A percentile compares a stretch with the other conserved stretches of the same genome.
These are phyloP conservation scores for Orchesella cincta DNA, from an alignment of 1,140 invertebrate genomes.

Conservation along the genomic window DNA sequence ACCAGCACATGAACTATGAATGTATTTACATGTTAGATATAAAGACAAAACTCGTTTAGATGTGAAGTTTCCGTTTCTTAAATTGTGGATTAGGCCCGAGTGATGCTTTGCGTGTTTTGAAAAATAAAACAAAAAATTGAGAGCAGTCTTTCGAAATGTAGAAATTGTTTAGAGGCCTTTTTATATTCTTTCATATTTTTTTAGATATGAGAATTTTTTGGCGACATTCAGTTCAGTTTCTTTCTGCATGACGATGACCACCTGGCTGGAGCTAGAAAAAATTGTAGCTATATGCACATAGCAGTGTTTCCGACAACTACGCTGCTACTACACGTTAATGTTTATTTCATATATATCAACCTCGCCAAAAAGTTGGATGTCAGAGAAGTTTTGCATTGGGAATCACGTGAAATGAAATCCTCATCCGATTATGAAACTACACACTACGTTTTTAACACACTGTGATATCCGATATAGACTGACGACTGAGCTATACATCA, in stretches of 20 bases:
- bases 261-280: slow-evolving; percentile 8
- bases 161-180: background rate
- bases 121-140: slow-evolving; percentile 9
- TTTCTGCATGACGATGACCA: slow-evolving; percentile 7
- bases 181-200: background rate
- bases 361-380: background rate
- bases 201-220: slow-evolving; percentile 5
- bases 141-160: background rate
- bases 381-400: background rate
- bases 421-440: too few relatives aligned
- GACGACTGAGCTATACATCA: too few relatives aligned
- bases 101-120: slow-evolving; percentile 27
- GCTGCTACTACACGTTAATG: background rate
- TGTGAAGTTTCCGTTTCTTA: slow-evolving; percentile 20
- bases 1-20: background rate
- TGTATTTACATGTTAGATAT: background rate
- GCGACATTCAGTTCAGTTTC: slow-evolving; percentile 26
- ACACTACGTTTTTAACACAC: too few relatives aligned
- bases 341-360: background rate
- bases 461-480: too few relatives aligned
- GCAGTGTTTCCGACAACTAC: background rate
- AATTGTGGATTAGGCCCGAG: slow-evolving; percentile 17
- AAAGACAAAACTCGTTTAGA: slow-evolving; percentile 3
- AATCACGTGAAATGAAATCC: slow-evolving; percentile 13
- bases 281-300: background rate